Percentiles rank a stretch among this genome's conserved stretches.
Conservation (phyloP, 2,797 vertebrate species). For the Sebastes elongatus region DNA sequence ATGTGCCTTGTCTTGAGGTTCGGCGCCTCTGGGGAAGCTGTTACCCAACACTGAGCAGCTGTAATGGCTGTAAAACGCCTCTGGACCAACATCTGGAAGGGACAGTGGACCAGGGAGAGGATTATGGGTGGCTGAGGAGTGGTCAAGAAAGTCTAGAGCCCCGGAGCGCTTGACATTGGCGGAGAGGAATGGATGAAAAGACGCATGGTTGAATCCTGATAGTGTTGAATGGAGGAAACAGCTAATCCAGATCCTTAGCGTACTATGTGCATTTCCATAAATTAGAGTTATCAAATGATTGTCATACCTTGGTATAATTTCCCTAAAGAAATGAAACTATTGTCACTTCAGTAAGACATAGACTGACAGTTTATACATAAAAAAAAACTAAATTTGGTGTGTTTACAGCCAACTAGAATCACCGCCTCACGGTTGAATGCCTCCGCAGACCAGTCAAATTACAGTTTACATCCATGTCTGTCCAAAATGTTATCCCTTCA, state of each 20-base stretch:
- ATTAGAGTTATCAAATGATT: background rate
- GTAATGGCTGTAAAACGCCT: slow-evolving; percentile 51
- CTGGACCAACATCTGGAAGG: slow-evolving; percentile 71
- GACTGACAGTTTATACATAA: background rate
- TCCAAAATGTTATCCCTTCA: no score
- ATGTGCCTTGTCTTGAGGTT: slow-evolving; percentile 50
- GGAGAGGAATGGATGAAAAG: background rate
- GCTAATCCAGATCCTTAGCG: background rate
- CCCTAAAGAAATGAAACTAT: background rate
- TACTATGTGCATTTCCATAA: background rate
- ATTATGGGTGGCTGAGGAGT: slow-evolving; percentile 2
- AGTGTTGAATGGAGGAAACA: background rate
- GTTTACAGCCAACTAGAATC: background rate
- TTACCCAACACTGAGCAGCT: slow-evolving; percentile 64
- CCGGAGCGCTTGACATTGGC: background rate
- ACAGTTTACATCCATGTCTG: no score
- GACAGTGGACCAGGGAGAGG: slow-evolving; percentile 18
- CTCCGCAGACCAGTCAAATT: no score
- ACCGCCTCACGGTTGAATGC: no score
- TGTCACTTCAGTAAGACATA: background rate
- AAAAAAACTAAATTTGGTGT: background rate
- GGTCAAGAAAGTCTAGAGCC: background rate
- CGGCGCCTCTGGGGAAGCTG: slow-evolving; percentile 46
- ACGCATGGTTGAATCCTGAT: background rate
- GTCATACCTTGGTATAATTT: background rate